phyloP scores from a whole-genome alignment of 1,140 invertebrate genomes.

The Diabrotica undecimpunctata region DNA sequence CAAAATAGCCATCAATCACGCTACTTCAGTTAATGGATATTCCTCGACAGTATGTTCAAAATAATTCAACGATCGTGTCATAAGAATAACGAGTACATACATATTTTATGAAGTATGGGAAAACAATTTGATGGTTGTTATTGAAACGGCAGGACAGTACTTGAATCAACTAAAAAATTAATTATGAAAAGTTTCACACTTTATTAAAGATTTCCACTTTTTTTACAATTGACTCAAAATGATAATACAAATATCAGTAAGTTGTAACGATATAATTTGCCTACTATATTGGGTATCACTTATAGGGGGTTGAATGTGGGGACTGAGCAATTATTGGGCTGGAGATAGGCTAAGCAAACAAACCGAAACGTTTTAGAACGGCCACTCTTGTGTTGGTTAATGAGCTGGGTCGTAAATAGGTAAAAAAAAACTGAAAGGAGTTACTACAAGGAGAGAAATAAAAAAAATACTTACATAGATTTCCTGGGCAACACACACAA shows the following conservation, averaged over 20 bases:
- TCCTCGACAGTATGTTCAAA: neutral
- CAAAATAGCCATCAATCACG: constrained; percentile 17
- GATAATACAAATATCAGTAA: neutral
- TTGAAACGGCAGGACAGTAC: neutral
- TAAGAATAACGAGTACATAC: constrained; percentile 4
- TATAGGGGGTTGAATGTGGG: no score
- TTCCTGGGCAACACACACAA: no score
- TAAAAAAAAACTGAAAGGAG: no score
- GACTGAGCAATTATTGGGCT: no score
- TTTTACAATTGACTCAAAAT: neutral
- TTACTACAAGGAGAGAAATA: no score
- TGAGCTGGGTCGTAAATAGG: no score
- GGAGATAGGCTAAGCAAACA: no score
- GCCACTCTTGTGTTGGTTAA: no score
- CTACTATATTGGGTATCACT: no score
- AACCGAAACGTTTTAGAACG: no score
- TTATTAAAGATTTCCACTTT: neutral
- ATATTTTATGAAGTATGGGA: constrained; percentile 13
- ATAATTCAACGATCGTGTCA: neutral
- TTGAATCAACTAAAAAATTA: neutral
- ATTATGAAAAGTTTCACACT: neutral
- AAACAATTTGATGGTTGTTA: neutral
- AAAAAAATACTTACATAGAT: no score
- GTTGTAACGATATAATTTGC: no score
- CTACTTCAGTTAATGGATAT: constrained; percentile 13